Evolutionary conservation across 2,888 invertebrate species (phyloP), one percentile per base, ranked within the genome.

Genomic region (Patella caerulea): DNA sequence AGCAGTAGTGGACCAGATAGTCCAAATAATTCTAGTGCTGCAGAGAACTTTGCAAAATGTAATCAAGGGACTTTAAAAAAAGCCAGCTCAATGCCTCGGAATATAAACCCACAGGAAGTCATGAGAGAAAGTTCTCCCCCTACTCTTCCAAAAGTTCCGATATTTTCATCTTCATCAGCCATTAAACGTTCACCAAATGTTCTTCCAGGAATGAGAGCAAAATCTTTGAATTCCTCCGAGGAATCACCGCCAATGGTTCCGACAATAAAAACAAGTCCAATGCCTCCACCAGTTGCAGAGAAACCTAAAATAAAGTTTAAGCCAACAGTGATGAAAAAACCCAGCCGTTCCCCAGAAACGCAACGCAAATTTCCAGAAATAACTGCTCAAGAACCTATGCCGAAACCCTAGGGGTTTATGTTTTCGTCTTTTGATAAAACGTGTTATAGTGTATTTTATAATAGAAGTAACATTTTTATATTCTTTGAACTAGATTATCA

Each of bases 41-140:
- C 95, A 0, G 95, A 95, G 88, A 93, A 95, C 54, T 96, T 96
- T 89, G 96, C 95, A 74, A 95, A 95, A 86, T 95, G 95, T 84
- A 95, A 95, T 88, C 95, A 95, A 90, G 95, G 95, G 85, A 96
- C 96, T 0, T 92, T 96, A 77, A 95, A 95, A 88, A 96, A 95
- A 88, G 91, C 90, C 29, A 81, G 82, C 52, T 86, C 86, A 11
- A 84, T 86, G 86, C 86, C 87, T 1, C 75, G 86, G 17, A 85
- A 83, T 79, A 71, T 45, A 45, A 45, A 52, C 29, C 34, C 59
- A 56, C 12, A 56, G 53, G 9, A 52, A 74, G 11, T 19, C 24
- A 3, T 76, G 45, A 24, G 53, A 17, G 45, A 34, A n/a, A 53
- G 52, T 15, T 45, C 17, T 14, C n/a, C 52, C 12, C 45, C 54